Evolutionary conservation across 92 coral and sea anemone species (phyloP).

Genomic region (Blastomussa wellsi): DNA sequence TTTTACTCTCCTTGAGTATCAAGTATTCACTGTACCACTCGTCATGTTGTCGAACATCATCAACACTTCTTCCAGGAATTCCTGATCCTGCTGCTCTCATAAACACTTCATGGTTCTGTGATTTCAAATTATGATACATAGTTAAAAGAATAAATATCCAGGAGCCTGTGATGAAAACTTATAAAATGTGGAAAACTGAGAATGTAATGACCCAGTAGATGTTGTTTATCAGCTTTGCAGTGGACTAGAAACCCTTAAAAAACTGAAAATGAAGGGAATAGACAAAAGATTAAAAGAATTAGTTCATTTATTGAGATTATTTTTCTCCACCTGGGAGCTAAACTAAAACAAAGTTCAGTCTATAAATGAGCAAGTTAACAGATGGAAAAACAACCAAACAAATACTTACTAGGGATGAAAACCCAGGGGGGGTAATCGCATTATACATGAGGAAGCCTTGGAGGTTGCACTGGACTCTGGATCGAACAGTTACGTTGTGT

Average conservation of each 20-base stretch:
- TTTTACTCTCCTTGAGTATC: constrained; percentile 81
- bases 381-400: no score
- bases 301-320: not conserved
- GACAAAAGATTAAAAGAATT: not conserved
- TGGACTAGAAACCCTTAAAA: not conserved
- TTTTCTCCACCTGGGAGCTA: no score
- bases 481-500: no score
- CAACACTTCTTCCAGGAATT: constrained; percentile 82
- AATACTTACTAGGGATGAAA: no score
- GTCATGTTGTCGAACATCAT: constrained; percentile 90
- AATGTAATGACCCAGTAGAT: not conserved
- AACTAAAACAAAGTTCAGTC: no score
- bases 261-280: not conserved
- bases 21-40: constrained; percentile 96
- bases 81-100: constrained; percentile 72
- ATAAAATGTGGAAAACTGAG: not conserved
- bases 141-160: not conserved
- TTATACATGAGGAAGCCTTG: no score
- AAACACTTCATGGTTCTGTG: constrained; percentile 75
- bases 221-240: not conserved
- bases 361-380: no score
- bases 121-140: not conserved
- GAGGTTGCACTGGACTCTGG: no score
- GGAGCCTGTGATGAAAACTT: not conserved
- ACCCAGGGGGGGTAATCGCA: no score